Conservation (phyloP, 2,888 invertebrate species). For the Rosalia funebris region DNA sequence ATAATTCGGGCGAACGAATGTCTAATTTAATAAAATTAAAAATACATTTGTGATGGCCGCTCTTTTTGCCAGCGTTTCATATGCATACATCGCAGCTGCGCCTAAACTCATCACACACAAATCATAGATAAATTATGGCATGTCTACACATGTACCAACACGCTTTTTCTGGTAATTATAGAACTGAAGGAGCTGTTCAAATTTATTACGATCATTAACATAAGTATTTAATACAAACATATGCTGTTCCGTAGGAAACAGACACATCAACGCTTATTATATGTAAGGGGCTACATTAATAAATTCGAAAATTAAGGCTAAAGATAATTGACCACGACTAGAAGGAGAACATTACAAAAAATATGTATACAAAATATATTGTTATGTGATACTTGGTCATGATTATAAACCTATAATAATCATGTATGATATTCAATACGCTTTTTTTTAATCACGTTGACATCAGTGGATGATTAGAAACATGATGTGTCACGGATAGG, state of each 20-base stretch:
- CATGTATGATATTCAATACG: too few relatives aligned
- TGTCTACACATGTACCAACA: conserved; percentile 48
- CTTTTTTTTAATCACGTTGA: too few relatives aligned
- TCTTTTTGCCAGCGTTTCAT: conserved; percentile 11
- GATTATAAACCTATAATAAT: too few relatives aligned
- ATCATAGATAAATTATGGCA: conserved; percentile 46
- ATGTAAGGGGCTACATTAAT: conserved; percentile 18
- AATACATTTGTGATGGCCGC: neutral
- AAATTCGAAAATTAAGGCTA: conserved; percentile 3
- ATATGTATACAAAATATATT: neutral
- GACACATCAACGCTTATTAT: conserved; percentile 26
- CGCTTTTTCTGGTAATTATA: conserved; percentile 39
- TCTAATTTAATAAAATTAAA: conserved; percentile 7
- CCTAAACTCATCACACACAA: conserved; percentile 42
- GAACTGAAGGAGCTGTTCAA: conserved; percentile 31
- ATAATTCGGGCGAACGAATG: too few relatives aligned
- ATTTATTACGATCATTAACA: conserved; percentile 39
- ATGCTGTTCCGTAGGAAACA: conserved; percentile 27
- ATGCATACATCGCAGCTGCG: conserved; percentile 40
- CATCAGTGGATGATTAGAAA: too few relatives aligned
- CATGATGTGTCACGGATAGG: too few relatives aligned
- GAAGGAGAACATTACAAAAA: neutral
- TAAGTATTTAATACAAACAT: conserved; percentile 35
- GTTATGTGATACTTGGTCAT: too few relatives aligned
- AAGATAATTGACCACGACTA: neutral